Conservation (phyloP, 2,113 vertebrate species). For the Dipodomys spectabilis region DNA sequence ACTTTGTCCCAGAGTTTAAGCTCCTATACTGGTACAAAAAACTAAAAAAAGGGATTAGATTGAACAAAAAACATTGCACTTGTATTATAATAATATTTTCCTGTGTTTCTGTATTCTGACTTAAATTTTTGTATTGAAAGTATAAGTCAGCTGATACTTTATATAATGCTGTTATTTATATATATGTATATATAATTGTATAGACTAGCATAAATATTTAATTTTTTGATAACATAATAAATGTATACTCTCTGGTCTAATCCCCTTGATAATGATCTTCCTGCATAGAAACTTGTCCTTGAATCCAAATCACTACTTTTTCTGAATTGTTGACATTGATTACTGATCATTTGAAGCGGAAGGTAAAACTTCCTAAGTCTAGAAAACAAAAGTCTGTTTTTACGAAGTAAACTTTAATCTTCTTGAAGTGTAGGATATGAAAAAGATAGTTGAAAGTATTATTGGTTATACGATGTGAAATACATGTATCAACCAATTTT, state of each 20-base stretch:
- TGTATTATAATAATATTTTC: not conserved
- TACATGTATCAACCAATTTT: not conserved
- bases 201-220: not conserved
- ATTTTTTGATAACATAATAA: slow-evolving; percentile 9
- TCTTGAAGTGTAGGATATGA: not conserved
- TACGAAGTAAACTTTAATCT: slow-evolving; percentile 19
- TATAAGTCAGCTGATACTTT: too few relatives aligned
- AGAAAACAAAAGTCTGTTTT: slow-evolving; percentile 15
- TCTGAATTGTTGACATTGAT: slow-evolving; percentile 16
- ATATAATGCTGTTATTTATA: too few relatives aligned
- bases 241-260: not conserved
- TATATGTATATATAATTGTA: not conserved
- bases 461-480: slow-evolving; percentile 13
- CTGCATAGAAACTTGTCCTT: not conserved
- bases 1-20: not conserved
- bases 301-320: slow-evolving; percentile 16
- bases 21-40: too few relatives aligned
- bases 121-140: not conserved
- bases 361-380: slow-evolving; percentile 29
- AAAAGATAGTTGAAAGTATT: slow-evolving; percentile 41
- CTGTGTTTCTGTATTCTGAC: not conserved
- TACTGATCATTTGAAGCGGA: slow-evolving; percentile 40
- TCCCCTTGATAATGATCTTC: slow-evolving; percentile 28
- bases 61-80: not conserved
- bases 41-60: not conserved